phyloP scores from a whole-genome alignment of 2,888 invertebrate species.

The Drosophila prostipennis region DNA sequence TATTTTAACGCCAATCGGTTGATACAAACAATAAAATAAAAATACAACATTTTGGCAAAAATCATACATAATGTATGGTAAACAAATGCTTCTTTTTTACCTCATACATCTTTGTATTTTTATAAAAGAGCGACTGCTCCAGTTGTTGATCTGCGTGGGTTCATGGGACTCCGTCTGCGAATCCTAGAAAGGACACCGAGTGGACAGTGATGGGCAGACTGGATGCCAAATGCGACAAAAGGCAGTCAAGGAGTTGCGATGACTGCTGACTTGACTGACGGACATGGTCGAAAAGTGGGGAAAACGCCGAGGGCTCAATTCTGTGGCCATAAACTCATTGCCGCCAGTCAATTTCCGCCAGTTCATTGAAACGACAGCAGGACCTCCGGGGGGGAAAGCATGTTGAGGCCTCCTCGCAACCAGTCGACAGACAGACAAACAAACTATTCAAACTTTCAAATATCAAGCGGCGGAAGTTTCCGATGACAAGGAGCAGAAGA shows the following conservation, averaged over 20 bases:
- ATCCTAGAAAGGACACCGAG: background rate
- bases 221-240: slow-evolving; percentile 56
- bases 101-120: background rate
- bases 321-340: slow-evolving; percentile 43
- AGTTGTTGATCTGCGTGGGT: background rate
- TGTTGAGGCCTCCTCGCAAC: slow-evolving; percentile 12
- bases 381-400: slow-evolving; percentile 7
- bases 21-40: too few species aligned
- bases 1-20: too few species aligned
- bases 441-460: slow-evolving; percentile 64
- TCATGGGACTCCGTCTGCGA: background rate
- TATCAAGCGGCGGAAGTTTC: slow-evolving; percentile 55
- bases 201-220: slow-evolving; percentile 9
- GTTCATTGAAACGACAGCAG: slow-evolving; percentile 35
- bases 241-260: slow-evolving; percentile 33
- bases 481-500: background rate
- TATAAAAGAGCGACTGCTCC: too few species aligned
- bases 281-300: slow-evolving; percentile 23
- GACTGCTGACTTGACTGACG: slow-evolving; percentile 30
- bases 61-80: too few species aligned
- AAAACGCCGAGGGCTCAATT: background rate
- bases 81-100: background rate
- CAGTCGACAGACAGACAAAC: slow-evolving; percentile 36
- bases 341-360: slow-evolving; percentile 74
- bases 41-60: too few species aligned